Evolutionary conservation across 2,888 invertebrate species (phyloP).

Genomic region (Lordiphosa fenestrarum): DNA sequence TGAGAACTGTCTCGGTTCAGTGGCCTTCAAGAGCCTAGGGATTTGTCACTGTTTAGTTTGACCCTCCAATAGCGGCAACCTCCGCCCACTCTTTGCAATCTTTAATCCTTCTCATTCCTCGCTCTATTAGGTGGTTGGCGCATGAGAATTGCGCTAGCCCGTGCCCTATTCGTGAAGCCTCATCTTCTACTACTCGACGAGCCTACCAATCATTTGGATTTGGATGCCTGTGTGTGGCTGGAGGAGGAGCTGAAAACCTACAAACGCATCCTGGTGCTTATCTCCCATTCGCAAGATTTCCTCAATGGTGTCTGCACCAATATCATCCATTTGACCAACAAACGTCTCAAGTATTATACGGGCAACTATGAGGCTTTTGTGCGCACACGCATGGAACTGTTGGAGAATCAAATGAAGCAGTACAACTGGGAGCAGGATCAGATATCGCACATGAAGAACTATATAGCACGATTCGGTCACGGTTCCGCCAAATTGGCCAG

Average conservation of each 20-base stretch:
- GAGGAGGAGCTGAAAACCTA: slow-evolving; percentile 98
- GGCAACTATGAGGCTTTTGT: slow-evolving; percentile 98
- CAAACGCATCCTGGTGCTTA: slow-evolving; percentile 97
- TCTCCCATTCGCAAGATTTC: slow-evolving; percentile 99
- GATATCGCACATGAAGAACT: slow-evolving; percentile 99
- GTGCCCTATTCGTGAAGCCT: slow-evolving; percentile 98
- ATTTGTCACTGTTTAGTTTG: too few species aligned
- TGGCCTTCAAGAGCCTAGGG: too few species aligned
- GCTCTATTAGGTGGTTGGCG: slow-evolving; percentile 92
- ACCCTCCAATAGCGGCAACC: too few species aligned
- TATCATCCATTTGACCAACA: slow-evolving; percentile 96
- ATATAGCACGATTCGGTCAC: slow-evolving; percentile 99
- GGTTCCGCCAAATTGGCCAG: slow-evolving; percentile 98
- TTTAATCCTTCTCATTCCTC: too few species aligned
- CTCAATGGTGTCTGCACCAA: slow-evolving; percentile 98
- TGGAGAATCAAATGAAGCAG: slow-evolving; percentile 99
- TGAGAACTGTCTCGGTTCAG: too few species aligned
- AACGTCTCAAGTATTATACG: slow-evolving; percentile 95
- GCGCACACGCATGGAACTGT: slow-evolving; percentile 94
- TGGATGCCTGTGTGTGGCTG: slow-evolving; percentile 99
- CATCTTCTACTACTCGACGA: slow-evolving; percentile 97
- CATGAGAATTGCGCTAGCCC: slow-evolving; percentile 98
- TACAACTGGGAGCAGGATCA: slow-evolving; percentile 99
- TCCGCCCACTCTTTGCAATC: too few species aligned
- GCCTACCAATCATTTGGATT: slow-evolving; percentile 99